Conservation (phyloP, 2,888 invertebrate species). For the Aphelenchoides bicaudatus region DNA sequence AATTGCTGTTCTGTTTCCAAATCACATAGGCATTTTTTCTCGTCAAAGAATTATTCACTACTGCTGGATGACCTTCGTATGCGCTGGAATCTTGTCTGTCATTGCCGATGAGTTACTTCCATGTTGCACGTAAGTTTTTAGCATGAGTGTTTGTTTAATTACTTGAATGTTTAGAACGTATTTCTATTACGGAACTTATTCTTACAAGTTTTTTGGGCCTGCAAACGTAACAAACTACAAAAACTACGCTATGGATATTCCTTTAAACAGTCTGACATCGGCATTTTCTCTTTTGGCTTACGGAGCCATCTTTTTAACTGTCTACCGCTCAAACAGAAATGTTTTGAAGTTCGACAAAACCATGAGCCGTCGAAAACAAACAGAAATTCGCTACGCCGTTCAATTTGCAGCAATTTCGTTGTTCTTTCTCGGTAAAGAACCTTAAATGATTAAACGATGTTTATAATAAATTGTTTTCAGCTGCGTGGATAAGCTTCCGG, state of each 20-base stretch:
- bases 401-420: conserved; percentile 10
- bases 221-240: neutral
- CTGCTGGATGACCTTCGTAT: neutral
- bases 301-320: conserved; percentile 8
- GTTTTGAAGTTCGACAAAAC: neutral
- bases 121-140: conserved; percentile 7
- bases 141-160: neutral
- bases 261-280: neutral
- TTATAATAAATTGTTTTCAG: conserved; percentile 1
- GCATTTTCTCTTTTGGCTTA: neutral
- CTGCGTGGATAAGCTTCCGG: conserved; percentile 15
- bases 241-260: conserved; percentile 8
- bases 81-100: neutral
- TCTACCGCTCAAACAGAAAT: neutral
- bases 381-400: conserved; percentile 6
- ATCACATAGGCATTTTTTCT: neutral
- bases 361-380: conserved; percentile 5
- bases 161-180: conserved; percentile 7
- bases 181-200: conserved; percentile 13
- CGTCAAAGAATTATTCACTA: neutral
- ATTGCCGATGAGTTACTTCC: conserved; percentile 8
- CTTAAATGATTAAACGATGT: neutral
- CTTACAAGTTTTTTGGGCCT: conserved; percentile 11
- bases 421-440: conserved; percentile 8
- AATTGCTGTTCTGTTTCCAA: conserved; percentile 8